phyloP scores from a whole-genome alignment of 2,113 vertebrate species.

The Brachyhypopomus occidentalis region DNA sequence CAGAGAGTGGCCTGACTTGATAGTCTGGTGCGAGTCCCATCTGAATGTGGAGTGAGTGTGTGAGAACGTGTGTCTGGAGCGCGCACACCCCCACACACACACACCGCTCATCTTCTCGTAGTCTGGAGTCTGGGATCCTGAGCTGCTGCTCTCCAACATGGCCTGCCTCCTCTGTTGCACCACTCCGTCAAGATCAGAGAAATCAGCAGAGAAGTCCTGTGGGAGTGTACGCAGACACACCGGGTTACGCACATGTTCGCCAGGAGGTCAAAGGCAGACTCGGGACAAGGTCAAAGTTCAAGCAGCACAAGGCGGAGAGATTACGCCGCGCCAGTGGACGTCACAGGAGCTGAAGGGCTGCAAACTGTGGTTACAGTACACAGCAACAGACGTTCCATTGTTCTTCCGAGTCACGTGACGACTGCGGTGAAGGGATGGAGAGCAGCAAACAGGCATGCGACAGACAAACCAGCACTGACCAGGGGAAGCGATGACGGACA shows the following conservation, averaged over 20 bases:
- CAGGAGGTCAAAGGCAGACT: background rate
- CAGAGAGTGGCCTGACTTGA: background rate
- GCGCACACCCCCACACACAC: background rate
- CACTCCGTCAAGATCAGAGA: constrained; percentile 81
- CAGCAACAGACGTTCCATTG: background rate
- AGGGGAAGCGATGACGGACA: constrained; percentile 75
- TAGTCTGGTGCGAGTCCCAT: constrained; percentile 26
- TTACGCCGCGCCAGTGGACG: background rate
- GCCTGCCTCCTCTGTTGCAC: constrained; percentile 76
- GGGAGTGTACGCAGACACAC: background rate
- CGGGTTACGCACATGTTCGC: background rate
- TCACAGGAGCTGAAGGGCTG: background rate
- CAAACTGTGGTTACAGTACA: background rate
- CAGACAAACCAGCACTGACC: constrained; percentile 70
- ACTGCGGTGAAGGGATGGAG: background rate
- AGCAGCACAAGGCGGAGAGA: background rate
- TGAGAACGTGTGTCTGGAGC: background rate
- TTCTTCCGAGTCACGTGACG: background rate
- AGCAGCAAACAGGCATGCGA: background rate
- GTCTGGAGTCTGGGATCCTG: constrained; percentile 86
- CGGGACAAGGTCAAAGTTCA: background rate
- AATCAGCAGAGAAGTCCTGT: constrained; percentile 83
- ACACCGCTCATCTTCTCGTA: constrained; percentile 83
- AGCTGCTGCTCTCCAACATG: constrained; percentile 89
- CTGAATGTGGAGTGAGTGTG: background rate